Conservation (phyloP, 2,888 invertebrate species). For the Drosophila nr. medialis region DNA sequence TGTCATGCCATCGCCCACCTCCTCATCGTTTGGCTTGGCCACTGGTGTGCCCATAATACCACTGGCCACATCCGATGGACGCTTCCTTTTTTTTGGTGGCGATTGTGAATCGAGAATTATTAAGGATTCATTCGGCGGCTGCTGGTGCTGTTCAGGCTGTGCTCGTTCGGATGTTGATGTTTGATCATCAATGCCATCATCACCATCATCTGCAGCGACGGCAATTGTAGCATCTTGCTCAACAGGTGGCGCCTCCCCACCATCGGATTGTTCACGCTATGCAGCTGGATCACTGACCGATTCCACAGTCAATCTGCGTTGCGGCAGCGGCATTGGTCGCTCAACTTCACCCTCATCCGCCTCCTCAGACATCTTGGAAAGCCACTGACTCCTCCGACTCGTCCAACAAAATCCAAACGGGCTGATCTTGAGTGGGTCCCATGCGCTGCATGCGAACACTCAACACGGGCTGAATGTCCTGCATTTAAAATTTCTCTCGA, state of each 20-base stretch:
- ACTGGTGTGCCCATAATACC: slow-evolving; percentile 55
- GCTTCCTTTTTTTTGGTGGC: slow-evolving; percentile 82
- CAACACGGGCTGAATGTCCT: no score
- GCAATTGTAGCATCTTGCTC: background rate
- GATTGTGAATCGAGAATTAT: slow-evolving; percentile 65
- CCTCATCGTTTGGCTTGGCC: slow-evolving; percentile 82
- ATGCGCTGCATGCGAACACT: no score
- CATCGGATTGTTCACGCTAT: background rate
- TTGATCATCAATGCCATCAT: slow-evolving; percentile 7
- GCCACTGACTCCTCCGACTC: no score
- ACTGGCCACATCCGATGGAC: slow-evolving; percentile 47
- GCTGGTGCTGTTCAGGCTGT: slow-evolving; percentile 14
- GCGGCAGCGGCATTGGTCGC: background rate
- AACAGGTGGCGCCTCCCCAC: no score
- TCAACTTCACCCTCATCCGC: no score
- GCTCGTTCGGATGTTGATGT: slow-evolving; percentile 23
- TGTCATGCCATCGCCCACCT: slow-evolving; percentile 89
- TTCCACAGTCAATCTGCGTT: background rate
- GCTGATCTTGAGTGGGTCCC: no score
- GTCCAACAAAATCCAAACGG: no score
- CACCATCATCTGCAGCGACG: background rate
- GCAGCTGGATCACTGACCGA: background rate
- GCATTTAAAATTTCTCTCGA: background rate
- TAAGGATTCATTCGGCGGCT: slow-evolving; percentile 4
- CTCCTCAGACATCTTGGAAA: no score